Percentiles rank a stretch among this genome's conserved stretches.
Conservation (phyloP, 2,797 vertebrate species). For the Halcyon smyrnensis region DNA sequence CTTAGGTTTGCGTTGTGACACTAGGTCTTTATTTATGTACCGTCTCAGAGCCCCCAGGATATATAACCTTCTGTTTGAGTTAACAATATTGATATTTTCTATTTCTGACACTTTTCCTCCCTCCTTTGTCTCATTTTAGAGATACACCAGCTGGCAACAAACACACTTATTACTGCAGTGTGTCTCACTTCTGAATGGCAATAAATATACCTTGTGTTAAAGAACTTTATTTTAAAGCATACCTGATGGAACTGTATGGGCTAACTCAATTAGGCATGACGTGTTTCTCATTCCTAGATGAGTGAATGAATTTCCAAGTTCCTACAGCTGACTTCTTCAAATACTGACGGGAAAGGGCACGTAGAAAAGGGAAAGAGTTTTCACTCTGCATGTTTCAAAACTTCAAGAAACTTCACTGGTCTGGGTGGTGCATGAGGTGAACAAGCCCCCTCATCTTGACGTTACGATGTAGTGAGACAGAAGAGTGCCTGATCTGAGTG, state of each 20-base stretch:
- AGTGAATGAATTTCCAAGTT: neutral
- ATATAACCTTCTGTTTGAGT: slow-evolving; percentile 39
- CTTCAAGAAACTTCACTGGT: neutral
- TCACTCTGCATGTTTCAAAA: neutral
- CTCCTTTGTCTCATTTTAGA: slow-evolving; percentile 31
- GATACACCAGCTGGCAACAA: neutral
- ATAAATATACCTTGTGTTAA: neutral
- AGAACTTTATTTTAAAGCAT: slow-evolving; percentile 8
- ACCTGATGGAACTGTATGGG: neutral
- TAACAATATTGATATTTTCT: slow-evolving; percentile 45
- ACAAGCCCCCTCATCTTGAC: neutral
- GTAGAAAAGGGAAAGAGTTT: neutral
- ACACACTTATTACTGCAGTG: neutral
- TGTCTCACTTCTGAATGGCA: neutral
- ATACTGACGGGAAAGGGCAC: neutral
- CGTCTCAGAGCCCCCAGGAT: neutral
- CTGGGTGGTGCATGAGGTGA: neutral
- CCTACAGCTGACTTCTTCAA: neutral
- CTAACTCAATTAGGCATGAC: neutral
- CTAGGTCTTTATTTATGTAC: neutral
- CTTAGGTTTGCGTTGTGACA: neutral
- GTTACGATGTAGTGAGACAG: rapidly evolving
- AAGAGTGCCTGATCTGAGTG: neutral
- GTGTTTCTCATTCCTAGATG: neutral
- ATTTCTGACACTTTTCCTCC: slow-evolving; percentile 7